A percentile compares a stretch with the other conserved stretches of the same genome.
These are phyloP conservation scores for Drosophila borealis DNA, from an alignment of 2,888 invertebrate genomes.

Conservation along the genomic window DNA sequence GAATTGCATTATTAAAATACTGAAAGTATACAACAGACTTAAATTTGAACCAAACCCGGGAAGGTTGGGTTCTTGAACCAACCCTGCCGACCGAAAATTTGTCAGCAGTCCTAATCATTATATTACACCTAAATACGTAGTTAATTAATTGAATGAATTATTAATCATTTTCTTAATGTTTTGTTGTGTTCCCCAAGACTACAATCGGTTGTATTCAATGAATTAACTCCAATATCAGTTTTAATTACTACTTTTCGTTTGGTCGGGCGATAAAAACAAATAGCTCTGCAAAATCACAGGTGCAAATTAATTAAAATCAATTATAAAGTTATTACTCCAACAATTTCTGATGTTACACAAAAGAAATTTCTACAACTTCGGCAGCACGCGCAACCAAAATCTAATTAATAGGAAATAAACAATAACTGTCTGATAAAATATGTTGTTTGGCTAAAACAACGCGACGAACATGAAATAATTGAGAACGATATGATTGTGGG, in stretches of 20 bases:
- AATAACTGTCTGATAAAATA: slow-evolving; percentile 9
- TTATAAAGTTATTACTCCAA: not conserved
- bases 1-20: too few relatives aligned
- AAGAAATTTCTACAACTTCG: not conserved
- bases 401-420: slow-evolving; percentile 15
- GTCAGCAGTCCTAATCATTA: too few relatives aligned
- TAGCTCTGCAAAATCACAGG: not conserved
- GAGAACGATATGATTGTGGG: not conserved
- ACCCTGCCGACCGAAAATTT: too few relatives aligned
- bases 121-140: too few relatives aligned
- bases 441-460: slow-evolving; percentile 9
- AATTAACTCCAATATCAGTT: not conserved
- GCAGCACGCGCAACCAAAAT: not conserved
- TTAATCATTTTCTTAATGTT: too few relatives aligned
- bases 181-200: too few relatives aligned
- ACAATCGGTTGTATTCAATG: too few relatives aligned
- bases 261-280: slow-evolving; percentile 1
- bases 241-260: not conserved
- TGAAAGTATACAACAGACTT: too few relatives aligned
- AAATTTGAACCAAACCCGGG: too few relatives aligned
- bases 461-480: slow-evolving; percentile 5
- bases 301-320: slow-evolving; percentile 16
- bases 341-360: not conserved
- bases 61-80: too few relatives aligned
- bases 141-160: too few relatives aligned